Evolutionary conservation across 2,797 vertebrate genomes (phyloP), one percentile per base, ranked within the genome.

Genomic region (Staurois parvus): DNA sequence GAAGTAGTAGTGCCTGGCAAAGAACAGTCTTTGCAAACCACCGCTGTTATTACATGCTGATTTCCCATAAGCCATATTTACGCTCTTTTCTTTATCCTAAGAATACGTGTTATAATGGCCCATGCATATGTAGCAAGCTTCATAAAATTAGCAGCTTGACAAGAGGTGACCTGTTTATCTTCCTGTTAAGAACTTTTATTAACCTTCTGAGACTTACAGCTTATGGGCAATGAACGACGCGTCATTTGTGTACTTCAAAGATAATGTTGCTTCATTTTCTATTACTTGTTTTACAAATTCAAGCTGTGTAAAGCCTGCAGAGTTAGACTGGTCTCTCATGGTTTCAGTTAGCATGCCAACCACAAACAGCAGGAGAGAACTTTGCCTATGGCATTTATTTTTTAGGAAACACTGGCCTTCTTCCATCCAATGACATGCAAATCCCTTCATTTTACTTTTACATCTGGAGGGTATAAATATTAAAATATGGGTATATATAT

Each of bases 221-320:
- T 59, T 64, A 59, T 76, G 91, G 90, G 93, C 92, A 91, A 93
- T 93, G 94, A 93, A 91, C 89, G 89, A 92, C 89, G 87, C 86
- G 90, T 91, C 77, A 15, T 92, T 91, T 93, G 89, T 90, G 87
- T 89, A 86, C 89, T 89, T 88, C 83, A 79, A 89, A 91, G 87
- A 91, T 92, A 91, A 93, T 89, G 52, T 66, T 66, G 91, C 90
- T 89, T 94, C 89, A 89, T 92, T 93, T 92, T 88, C 90, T 89
- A 88, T 88, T 88, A 91, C 87, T 62, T 89, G 85, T 90, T 92
- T 93, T 90, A 91, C 91, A 92, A 93, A 92, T 89, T 91, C 92
- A 91, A 0, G 88, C 91, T 94, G 92, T 87, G 93, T 91, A 90
- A 90, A 93, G 92, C 87, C 88, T 89, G 90, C 90, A 92, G 88